Percentiles rank a stretch among this genome's conserved stretches.
Conservation (phyloP, 2,888 invertebrate species). For the Lasioglossum leucozonium region DNA sequence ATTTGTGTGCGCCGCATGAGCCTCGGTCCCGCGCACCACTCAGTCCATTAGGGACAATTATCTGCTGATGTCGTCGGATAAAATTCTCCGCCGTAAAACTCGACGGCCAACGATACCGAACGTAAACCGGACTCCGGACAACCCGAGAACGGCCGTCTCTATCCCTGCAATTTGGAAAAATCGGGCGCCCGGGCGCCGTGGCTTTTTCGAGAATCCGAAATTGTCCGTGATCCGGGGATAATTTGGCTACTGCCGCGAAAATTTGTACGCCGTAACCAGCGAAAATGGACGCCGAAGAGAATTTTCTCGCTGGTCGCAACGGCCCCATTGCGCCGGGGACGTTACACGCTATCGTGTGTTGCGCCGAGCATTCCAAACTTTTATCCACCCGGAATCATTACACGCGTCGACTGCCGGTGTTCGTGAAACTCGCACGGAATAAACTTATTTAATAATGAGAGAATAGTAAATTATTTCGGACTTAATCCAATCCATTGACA, state of each 20-base stretch:
- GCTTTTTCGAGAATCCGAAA: background rate
- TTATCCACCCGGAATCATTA: background rate
- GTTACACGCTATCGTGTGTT: background rate
- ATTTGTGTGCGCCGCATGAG: slow-evolving; percentile 56
- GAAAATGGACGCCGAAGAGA: background rate
- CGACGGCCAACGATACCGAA: background rate
- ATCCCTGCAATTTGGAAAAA: background rate
- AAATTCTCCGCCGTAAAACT: slow-evolving; percentile 18
- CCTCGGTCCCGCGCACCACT: slow-evolving; percentile 29
- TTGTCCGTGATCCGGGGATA: background rate
- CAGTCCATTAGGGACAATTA: slow-evolving; percentile 59
- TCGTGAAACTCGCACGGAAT: too few species aligned
- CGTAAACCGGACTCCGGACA: background rate
- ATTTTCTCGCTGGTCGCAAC: background rate
- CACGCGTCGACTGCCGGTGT: background rate
- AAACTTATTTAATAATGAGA: background rate
- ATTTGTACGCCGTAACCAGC: background rate
- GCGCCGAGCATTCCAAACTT: background rate
- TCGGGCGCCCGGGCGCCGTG: background rate
- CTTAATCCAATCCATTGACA: too few species aligned
- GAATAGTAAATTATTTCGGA: background rate
- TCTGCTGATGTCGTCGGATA: slow-evolving; percentile 43
- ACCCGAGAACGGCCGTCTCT: background rate
- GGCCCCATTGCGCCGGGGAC: background rate
- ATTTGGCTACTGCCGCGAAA: background rate